phyloP scores from a whole-genome alignment of 2,888 invertebrate genomes.

The Gerris lacustris region DNA sequence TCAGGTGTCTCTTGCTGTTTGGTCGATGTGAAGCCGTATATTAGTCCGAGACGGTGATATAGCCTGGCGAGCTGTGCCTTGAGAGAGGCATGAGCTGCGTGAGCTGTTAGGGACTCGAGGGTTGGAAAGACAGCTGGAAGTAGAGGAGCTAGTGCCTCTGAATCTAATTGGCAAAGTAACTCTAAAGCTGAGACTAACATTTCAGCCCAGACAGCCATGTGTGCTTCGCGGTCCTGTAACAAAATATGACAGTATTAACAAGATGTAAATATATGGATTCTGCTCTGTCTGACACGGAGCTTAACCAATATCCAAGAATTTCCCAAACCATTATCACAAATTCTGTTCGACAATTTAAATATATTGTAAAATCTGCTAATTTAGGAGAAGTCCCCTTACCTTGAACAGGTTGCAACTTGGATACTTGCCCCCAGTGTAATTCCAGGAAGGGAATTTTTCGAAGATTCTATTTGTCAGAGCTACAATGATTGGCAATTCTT shows the following conservation, averaged over 20 bases:
- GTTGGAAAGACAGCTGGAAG: conserved; percentile 47
- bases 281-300: too few species aligned
- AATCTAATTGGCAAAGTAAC: conserved; percentile 42
- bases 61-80: conserved; percentile 45
- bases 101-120: conserved; percentile 44
- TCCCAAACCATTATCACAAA: not conserved
- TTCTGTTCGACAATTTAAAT: too few species aligned
- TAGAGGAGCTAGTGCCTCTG: conserved; percentile 42
- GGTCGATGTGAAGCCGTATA: not conserved
- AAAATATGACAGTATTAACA: not conserved
- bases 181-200: conserved; percentile 75
- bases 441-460: too few species aligned
- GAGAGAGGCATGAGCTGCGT: conserved; percentile 44
- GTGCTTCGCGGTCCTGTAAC: conserved; percentile 64
- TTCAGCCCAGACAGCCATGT: conserved; percentile 70
- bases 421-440: too few species aligned
- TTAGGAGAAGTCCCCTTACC: too few species aligned
- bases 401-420: too few species aligned
- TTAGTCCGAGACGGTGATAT: conserved; percentile 35
- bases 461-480: too few species aligned
- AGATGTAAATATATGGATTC: not conserved
- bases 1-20: not conserved
- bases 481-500: too few species aligned
- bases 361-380: too few species aligned
- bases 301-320: too few species aligned